phyloP scores from a whole-genome alignment of 2,888 invertebrate species.

The Theodoxus fluviatilis region DNA sequence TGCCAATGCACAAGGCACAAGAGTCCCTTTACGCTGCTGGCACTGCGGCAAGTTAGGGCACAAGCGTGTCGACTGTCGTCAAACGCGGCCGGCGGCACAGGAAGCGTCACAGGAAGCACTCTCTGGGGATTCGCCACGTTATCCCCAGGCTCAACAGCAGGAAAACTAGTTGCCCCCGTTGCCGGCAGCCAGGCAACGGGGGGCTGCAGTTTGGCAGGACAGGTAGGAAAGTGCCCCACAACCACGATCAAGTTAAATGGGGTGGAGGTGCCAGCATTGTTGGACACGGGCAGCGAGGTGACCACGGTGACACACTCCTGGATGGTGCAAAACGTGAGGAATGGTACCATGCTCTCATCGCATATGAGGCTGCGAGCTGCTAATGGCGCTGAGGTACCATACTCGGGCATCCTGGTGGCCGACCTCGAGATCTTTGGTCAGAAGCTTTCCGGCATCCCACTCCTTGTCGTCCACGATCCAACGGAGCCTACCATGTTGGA shows the following conservation, averaged over 20 bases:
- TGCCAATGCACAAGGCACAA: too few species aligned
- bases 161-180: conserved; percentile 17
- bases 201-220: not conserved
- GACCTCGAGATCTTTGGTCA: not conserved
- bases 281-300: conserved; percentile 16
- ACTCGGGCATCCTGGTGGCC: not conserved
- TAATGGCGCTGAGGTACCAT: conserved; percentile 3
- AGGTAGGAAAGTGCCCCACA: not conserved
- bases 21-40: too few species aligned
- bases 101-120: too few species aligned
- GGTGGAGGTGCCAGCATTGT: not conserved
- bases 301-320: conserved; percentile 6
- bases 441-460: not conserved
- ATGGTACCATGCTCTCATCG: not conserved
- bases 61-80: too few species aligned
- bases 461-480: conserved; percentile 2
- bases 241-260: not conserved
- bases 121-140: too few species aligned
- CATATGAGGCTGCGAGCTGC: not conserved
- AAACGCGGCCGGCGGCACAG: too few species aligned
- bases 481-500: not conserved
- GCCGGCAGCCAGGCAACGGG: conserved; percentile 4
- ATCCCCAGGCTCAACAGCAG: not conserved
- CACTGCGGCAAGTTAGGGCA: too few species aligned
- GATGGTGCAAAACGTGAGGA: not conserved